phyloP scores from a whole-genome alignment of 2,888 invertebrate genomes.

The Netelia virgata region DNA sequence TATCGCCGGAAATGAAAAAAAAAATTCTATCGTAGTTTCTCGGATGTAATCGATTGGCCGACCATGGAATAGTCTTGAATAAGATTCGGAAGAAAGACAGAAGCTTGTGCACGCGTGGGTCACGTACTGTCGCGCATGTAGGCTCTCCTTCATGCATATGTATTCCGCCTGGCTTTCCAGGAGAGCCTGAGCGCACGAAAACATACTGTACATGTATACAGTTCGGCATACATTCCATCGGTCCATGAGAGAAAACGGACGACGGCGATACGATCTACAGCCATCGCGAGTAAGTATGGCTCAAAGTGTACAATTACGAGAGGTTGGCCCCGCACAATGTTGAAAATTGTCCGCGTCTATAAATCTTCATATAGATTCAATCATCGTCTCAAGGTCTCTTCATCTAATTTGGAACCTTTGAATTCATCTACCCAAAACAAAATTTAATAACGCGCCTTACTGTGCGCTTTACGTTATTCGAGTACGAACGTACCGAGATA shows the following conservation, averaged over 20 bases:
- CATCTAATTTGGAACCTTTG: constrained; percentile 20
- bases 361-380: constrained; percentile 40
- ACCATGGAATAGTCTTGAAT: background rate
- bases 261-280: background rate
- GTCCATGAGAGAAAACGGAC: constrained; percentile 40
- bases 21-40: background rate
- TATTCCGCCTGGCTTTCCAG: constrained; percentile 37
- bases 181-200: background rate
- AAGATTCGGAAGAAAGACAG: background rate
- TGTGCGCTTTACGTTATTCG: background rate
- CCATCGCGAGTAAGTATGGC: background rate
- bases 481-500: background rate
- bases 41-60: background rate
- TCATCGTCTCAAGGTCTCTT: constrained; percentile 46
- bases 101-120: constrained; percentile 33
- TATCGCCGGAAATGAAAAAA: background rate
- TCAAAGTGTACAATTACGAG: background rate
- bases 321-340: background rate
- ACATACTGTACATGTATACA: background rate
- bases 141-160: constrained; percentile 54
- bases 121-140: constrained; percentile 59
- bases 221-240: background rate
- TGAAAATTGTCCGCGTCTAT: background rate
- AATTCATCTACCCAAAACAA: constrained; percentile 11
- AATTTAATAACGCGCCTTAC: background rate